phyloP scores from a whole-genome alignment of 2,888 invertebrate species.

The Lasius fuliginosus region DNA sequence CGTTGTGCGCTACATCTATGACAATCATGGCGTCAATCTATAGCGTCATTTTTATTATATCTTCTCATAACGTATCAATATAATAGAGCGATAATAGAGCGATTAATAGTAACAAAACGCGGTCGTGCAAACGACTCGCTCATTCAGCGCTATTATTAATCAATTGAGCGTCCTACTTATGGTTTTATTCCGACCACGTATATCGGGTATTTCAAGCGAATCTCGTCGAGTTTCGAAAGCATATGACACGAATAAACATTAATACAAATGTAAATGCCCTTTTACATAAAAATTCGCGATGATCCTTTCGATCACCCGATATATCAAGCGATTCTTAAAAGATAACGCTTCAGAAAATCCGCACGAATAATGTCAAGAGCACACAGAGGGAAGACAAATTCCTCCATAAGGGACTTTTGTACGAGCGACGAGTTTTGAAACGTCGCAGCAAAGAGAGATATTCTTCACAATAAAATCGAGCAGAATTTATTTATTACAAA shows the following conservation, averaged over 20 bases:
- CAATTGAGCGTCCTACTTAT: conserved; percentile 71
- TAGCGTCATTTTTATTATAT: conserved; percentile 36
- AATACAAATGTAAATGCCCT: background rate
- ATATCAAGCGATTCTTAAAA: conserved; percentile 2
- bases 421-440: conserved; percentile 22
- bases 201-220: background rate
- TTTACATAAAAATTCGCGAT: background rate
- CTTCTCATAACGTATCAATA: conserved; percentile 57
- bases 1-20: background rate
- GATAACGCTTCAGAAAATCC: background rate
- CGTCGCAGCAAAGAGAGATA: background rate
- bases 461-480: background rate
- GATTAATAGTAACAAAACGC: conserved; percentile 61
- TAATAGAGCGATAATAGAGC: conserved; percentile 61
- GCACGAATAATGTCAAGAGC: conserved; percentile 20
- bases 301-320: background rate
- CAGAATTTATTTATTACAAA: conserved; percentile 15
- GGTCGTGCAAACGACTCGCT: conserved; percentile 40
- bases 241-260: background rate
- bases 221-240: background rate
- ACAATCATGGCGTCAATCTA: background rate
- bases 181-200: conserved; percentile 59
- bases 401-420: conserved; percentile 5
- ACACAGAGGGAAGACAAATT: conserved; percentile 8
- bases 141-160: conserved; percentile 71